Evolutionary conservation across 92 coral and sea anemone genomes (phyloP), one percentile per base, ranked within the genome.

Genomic region (Montipora capitata): DNA sequence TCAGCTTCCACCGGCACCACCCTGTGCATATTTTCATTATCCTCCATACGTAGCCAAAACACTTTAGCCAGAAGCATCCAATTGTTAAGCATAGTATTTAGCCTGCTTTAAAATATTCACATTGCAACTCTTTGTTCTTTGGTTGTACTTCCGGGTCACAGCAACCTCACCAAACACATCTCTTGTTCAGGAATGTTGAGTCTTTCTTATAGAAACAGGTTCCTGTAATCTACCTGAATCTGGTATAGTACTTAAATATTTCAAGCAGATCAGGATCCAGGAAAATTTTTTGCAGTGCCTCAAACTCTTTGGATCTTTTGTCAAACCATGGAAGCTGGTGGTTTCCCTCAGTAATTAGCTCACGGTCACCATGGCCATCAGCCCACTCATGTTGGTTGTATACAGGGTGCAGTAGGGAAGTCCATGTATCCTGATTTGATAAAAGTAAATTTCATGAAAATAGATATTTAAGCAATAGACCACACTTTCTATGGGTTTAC

Each of bases 251-350:
- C 40, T 78, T 52, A 61, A 89, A 68, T 49, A 87, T 89, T 18
- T 72, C 89, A 52, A 89, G 84, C 48, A 89, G 79, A 20, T 69
- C 71, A 4, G 72, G 54, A 40, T 89, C 80, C 16, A 83, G 7
- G 43, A 83, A 17, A 56, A 83, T 43, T 44, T 79, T 41, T 67
- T 89, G 93, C 12, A 89, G 73, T 45, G 89, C 85, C 10, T 44
- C 84, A 40, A 74, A 89, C 52, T 88, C 88, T 15, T 72, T 45
- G 35, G 42, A 81, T 39, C 13, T 83, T 76, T 78, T 78, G 76
- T 89, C 89, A 56, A 89, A 82, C 89, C 93, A 89, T 11, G 88
- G 88, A 7, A 83, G 85, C 79, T 67, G 5, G 15, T 78, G 85
- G 7, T 20, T 41, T 5, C 57, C 65, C 13, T 67, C 52, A 40